Base-by-base conservation (phyloP, 2,113 vertebrate genomes). In the Phalacrocorax carbo region DNA sequence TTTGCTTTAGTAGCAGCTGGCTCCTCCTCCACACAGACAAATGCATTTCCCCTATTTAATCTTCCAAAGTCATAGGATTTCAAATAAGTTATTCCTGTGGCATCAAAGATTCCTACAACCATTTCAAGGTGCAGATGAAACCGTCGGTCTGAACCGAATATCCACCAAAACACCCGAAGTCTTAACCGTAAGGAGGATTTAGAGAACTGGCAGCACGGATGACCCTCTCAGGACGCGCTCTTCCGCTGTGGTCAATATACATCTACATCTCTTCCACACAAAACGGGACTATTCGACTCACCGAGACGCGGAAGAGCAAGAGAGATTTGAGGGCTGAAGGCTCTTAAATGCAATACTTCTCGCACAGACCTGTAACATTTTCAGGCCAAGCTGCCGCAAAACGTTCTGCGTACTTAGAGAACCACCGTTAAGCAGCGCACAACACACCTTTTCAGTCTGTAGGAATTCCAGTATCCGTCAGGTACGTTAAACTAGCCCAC, bases 401-500 rank as follows among this genome's bases (percentile, higher is more conserved):
- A 10, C 44, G 4, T 14, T 3, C 3, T 1, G 13, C 5, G 6
- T 22, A 9, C 22, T 6, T 8, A 7, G 18, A 48, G 51, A 17
- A 17, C 18, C 49, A 2, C 2, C 15, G 54, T 11, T 15, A 5
- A 29, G 25, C 36, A 21, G 36, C 78, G 65, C 57, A 17, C 29
- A 13, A 22, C 0, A 7, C 32, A 11, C 36, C 70, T 57, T 30
- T 5, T 14, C 36, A 6, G 69, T 4, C 29, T 23, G 2, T 2
- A 11, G 42, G 49, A 16, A 10, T 60, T 38, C 52, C 2, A 7
- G 30, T 10, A 5, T 7, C n/a, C 2, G 0, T 9, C 40, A 26
- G 68, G 25, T 7, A 40, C 29, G 0, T 4, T 2, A 5, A 21
- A 7, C 26, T 4, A 18, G 16, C 0, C 3, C 1, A 4, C 49